Evolutionary conservation across 2,888 invertebrate species (phyloP), one percentile per base, ranked within the genome.

Genomic region (Orthonevra nobilis): DNA sequence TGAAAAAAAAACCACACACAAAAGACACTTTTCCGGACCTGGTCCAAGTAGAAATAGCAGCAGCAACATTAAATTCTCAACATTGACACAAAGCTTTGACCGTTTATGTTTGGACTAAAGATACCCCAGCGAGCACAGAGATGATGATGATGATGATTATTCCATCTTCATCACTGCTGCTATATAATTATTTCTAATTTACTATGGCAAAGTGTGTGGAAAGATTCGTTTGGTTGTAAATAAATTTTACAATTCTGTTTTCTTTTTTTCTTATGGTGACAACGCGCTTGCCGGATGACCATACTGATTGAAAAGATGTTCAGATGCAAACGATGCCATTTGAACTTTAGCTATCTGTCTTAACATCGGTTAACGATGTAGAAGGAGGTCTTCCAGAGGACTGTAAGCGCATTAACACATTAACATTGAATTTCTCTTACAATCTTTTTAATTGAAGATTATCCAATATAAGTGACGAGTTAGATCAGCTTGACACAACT

Each of bases 31-130:
- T 77, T 58, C 64, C 63, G 60, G 60, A 77, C 72, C 52, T 75
- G 36, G 69, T 56, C 15, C 69, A 69, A 54, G 12, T n/a, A 26
- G 12, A 0, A 42, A 34, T 12, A 56, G 23, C 17, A 44, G 23
- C 23, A 44, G 34, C 48, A 48, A 60, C 52, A 66, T 48, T 69
- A 70, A 61, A 73, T 48, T 61, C 42, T 50, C 56, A 66, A 56
- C 64, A 64, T 77, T 77, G 77, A 68, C 61, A 79, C 73, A 56
- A 73, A 34, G 79, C 73, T 79, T 20, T 66, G 38, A 79, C 54
- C 73, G 30, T 46, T 66, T 23, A 36, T 79, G 46, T 50, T 66
- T 60, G 32, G n/a, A n/a, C 23, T 38, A 28, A 42, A 70, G 36
- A 26, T 36, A 36, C 26, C 15, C 17, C 20, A 61, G 19, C n/a